These are phyloP conservation scores for Pyrocoelia pectoralis DNA, from an alignment of 2,888 invertebrate species.

Conservation along the genomic window DNA sequence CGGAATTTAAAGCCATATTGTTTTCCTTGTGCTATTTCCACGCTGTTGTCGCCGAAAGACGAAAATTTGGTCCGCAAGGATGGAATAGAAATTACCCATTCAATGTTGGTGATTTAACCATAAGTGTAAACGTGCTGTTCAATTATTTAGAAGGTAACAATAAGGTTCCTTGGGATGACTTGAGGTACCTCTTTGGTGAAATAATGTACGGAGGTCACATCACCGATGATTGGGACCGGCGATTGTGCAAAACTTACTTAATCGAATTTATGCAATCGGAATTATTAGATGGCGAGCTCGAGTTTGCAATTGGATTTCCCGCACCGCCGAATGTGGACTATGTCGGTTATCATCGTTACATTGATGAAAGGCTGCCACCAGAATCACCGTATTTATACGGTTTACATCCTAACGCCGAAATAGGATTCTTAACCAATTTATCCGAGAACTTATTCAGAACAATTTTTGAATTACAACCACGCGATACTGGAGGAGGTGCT, in stretches of 20 bases:
- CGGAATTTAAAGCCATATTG: slow-evolving; percentile 89
- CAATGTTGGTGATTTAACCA: slow-evolving; percentile 87
- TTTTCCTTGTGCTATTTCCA: slow-evolving; percentile 95
- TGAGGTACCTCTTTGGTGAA: slow-evolving; percentile 93
- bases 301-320: slow-evolving; percentile 83
- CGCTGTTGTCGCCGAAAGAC: slow-evolving; percentile 89
- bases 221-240: slow-evolving; percentile 94
- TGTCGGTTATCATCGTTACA: slow-evolving; percentile 84
- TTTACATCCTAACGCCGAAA: slow-evolving; percentile 94
- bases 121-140: slow-evolving; percentile 88
- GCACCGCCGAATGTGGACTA: slow-evolving; percentile 91
- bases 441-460: slow-evolving; percentile 86
- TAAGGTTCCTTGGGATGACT: slow-evolving; percentile 92
- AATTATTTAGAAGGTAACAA: slow-evolving; percentile 91
- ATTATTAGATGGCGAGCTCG: slow-evolving; percentile 85
- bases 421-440: slow-evolving; percentile 88
- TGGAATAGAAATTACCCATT: slow-evolving; percentile 87
- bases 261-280: slow-evolving; percentile 89
- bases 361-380: slow-evolving; percentile 84
- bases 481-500: slow-evolving; percentile 77
- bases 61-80: slow-evolving; percentile 94
- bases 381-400: slow-evolving; percentile 93
- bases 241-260: slow-evolving; percentile 85
- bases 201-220: slow-evolving; percentile 99
- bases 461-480: slow-evolving; percentile 89